A percentile compares a stretch with the other conserved stretches of the same genome.
These are phyloP conservation scores for Eulemur coronatus DNA, from an alignment of 2,797 vertebrate species.

Conservation along the genomic window DNA sequence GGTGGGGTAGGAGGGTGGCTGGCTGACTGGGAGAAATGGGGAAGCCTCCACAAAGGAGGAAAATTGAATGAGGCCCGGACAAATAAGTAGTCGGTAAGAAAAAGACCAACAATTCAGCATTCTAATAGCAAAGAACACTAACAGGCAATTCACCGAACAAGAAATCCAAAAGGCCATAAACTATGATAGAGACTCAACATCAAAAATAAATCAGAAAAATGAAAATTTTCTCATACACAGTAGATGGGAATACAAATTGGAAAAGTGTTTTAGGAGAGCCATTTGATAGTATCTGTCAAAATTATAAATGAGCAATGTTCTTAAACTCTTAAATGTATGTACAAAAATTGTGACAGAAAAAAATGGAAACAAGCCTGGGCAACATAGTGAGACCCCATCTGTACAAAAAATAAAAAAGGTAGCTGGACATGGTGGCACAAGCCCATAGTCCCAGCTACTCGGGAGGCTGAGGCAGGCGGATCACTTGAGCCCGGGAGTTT, in stretches of 20 bases:
- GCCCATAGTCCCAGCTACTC: neutral
- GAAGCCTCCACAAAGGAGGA: neutral
- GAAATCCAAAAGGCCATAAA: neutral
- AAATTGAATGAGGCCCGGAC: neutral
- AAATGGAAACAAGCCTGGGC: neutral
- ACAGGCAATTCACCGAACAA: neutral
- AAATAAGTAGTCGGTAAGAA: neutral
- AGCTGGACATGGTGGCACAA: neutral
- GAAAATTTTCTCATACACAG: neutral
- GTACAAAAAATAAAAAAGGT: neutral
- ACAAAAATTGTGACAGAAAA: neutral
- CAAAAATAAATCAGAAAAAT: conserved; percentile 8
- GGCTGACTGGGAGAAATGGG: neutral
- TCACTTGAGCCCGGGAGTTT: too few relatives aligned
- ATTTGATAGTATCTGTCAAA: neutral
- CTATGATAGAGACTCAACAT: neutral
- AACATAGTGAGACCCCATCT: neutral
- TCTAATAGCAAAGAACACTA: neutral
- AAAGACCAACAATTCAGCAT: neutral
- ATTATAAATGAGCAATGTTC: neutral
- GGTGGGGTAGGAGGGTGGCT: neutral
- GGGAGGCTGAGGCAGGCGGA: too few relatives aligned
- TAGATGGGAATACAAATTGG: neutral
- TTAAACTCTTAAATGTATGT: neutral
- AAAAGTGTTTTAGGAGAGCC: neutral